Base-by-base conservation (phyloP, 2,888 invertebrate species). In the Candidula unifasciata region DNA sequence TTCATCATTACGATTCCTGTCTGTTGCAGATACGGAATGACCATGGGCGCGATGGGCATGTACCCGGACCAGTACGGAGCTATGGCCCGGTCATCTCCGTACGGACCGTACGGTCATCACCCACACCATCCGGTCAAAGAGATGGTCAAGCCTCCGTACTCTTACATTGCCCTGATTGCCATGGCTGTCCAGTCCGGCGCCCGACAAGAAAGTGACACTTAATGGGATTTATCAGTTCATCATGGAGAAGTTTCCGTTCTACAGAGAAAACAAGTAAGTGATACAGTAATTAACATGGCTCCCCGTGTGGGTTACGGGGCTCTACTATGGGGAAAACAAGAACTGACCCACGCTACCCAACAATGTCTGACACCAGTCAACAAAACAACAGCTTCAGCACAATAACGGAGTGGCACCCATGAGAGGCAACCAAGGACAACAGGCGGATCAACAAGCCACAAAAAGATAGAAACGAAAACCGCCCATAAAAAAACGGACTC, bases 141-240 rank as follows among this genome's bases (percentile, higher is more conserved):
- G 87, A 92, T 93, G 96, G 98, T 98, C 68, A 99, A 99, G 93
- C 99, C 99, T 0, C 99, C 99, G 0, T 99, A 98, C 93, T 97
- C 97, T 0, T 99, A 99, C 94, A 99, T 99, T 87, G 99, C 99
- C 0, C 95, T 99, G 60, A 99, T 99, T 87, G 97, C 98, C 3
- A 98, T 99, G 98, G 98, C 98, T 78, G 98, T 99, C 86, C 97
- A 98, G 93, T 96, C 97, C 93, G 44, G 96, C 97, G 0, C 96
- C 96, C 0, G 98, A 98, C 89, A 97, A 98, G 92, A 97, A 97
- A 92, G 96, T 98, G 88, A 99, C 99, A 0, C 95, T 99, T 3
- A 98, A 98, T 94, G 98, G 98, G 13, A 99, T 99, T 92, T 99
- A 99, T 92, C 98, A 98, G 94, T 99, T 98, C 94, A 99, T 99